A percentile compares a stretch with the other conserved stretches of the same genome.
Conservation (phyloP, 2,113 vertebrate species). For the Elachura formosa region DNA sequence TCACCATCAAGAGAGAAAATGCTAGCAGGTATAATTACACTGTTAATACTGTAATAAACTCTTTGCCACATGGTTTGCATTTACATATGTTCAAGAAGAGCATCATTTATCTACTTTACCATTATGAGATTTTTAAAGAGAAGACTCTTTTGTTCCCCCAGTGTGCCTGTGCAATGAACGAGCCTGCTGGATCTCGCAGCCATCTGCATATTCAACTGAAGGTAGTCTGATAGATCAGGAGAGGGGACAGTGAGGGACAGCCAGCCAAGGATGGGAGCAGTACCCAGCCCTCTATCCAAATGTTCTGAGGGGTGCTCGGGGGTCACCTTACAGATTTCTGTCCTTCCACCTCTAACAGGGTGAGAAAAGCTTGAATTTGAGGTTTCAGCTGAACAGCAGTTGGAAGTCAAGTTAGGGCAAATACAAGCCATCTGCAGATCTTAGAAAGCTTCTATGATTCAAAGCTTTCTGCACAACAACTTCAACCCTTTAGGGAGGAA, state of each 20-base stretch:
- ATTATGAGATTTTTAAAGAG: background rate
- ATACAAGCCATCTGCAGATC: background rate
- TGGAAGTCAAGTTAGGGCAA: background rate
- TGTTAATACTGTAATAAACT: background rate
- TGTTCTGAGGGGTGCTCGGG: background rate
- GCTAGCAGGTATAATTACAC: background rate
- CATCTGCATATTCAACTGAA: background rate
- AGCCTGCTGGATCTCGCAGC: background rate
- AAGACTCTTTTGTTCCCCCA: background rate
- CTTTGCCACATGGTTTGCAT: background rate
- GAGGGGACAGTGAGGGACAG: background rate
- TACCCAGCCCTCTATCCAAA: background rate
- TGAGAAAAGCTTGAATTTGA: background rate
- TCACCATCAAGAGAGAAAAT: background rate
- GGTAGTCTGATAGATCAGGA: background rate
- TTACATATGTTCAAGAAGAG: background rate
- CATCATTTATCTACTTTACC: background rate
- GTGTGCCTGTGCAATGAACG: background rate
- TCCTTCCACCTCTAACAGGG: fast-evolving
- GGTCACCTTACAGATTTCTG: background rate
- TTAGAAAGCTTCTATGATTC: background rate
- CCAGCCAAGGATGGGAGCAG: fast-evolving
- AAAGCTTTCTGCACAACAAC: background rate
- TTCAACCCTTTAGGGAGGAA: background rate
- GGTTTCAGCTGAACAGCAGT: background rate